Percentiles rank a stretch among this genome's conserved stretches.
phyloP scores from a whole-genome alignment of 2,888 invertebrate species.

The Scaptomyza reducta region DNA sequence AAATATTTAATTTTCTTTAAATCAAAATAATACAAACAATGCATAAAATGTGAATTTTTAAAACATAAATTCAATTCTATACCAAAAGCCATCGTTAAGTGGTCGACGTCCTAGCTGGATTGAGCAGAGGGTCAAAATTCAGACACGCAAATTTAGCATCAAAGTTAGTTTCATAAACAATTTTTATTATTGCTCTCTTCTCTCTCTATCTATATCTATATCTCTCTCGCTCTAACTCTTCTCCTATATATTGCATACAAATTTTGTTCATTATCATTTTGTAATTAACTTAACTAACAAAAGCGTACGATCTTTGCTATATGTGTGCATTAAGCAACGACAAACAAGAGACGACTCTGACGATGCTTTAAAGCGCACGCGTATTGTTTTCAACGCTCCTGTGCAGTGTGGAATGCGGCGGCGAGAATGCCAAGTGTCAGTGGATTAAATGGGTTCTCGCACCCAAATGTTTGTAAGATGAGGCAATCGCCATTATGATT shows the following conservation, averaged over 20 bases:
- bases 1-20: constrained; percentile 52
- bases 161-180: constrained; percentile 84
- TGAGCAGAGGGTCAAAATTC: constrained; percentile 85
- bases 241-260: constrained; percentile 51
- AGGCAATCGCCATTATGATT: constrained; percentile 47
- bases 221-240: constrained; percentile 38
- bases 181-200: constrained; percentile 69
- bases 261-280: constrained; percentile 44
- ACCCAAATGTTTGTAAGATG: constrained; percentile 38
- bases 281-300: neutral
- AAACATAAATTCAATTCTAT: constrained; percentile 64
- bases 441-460: constrained; percentile 31
- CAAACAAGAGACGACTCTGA: constrained; percentile 9
- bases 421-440: constrained; percentile 18
- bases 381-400: constrained; percentile 36
- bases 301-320: constrained; percentile 28
- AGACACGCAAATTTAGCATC: constrained; percentile 85
- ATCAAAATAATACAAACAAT: constrained; percentile 30
- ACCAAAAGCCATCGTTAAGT: constrained; percentile 84
- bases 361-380: constrained; percentile 19
- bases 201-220: constrained; percentile 18
- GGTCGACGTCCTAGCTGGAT: constrained; percentile 85
- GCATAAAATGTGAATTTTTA: constrained; percentile 37
- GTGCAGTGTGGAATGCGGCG: constrained; percentile 48
- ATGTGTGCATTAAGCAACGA: constrained; percentile 27